Evolutionary conservation across 2,113 vertebrate species (phyloP).

Genomic region (Felis chaus): DNA sequence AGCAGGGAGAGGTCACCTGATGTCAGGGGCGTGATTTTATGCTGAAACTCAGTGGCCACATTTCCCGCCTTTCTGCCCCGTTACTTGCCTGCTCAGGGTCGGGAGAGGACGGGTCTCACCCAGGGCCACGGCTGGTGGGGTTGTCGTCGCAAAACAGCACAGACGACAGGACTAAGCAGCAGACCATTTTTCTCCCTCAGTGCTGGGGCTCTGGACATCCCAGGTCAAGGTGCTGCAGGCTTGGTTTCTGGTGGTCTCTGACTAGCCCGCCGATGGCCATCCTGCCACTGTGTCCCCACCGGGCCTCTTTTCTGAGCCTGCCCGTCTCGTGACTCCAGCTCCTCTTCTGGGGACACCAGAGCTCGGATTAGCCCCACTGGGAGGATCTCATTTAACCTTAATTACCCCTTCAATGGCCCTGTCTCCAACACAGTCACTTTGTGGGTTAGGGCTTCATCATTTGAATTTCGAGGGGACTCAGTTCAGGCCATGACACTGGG

Average conservation of each 20-base stretch:
- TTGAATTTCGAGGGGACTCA: no score
- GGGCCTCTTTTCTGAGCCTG: neutral
- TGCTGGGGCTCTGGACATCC: neutral
- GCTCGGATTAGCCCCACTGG: neutral
- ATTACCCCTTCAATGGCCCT: accelerated
- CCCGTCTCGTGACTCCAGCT: accelerated
- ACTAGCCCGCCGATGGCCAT: accelerated
- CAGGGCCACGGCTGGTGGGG: neutral
- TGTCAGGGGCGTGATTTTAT: accelerated
- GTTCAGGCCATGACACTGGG: no score
- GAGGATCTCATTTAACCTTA: accelerated
- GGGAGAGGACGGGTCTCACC: neutral
- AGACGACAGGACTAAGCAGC: accelerated
- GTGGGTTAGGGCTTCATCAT: accelerated
- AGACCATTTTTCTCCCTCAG: neutral
- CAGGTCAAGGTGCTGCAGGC: neutral
- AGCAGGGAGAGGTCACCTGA: neutral
- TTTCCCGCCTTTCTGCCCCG: accelerated
- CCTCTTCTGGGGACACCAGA: accelerated
- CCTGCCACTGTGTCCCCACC: neutral
- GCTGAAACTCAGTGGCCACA: accelerated
- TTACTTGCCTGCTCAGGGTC: accelerated
- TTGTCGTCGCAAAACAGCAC: accelerated
- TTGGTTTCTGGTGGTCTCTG: neutral
- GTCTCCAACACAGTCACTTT: accelerated